Conservation (phyloP, 2,113 vertebrate genomes). For the Motacilla alba region DNA sequence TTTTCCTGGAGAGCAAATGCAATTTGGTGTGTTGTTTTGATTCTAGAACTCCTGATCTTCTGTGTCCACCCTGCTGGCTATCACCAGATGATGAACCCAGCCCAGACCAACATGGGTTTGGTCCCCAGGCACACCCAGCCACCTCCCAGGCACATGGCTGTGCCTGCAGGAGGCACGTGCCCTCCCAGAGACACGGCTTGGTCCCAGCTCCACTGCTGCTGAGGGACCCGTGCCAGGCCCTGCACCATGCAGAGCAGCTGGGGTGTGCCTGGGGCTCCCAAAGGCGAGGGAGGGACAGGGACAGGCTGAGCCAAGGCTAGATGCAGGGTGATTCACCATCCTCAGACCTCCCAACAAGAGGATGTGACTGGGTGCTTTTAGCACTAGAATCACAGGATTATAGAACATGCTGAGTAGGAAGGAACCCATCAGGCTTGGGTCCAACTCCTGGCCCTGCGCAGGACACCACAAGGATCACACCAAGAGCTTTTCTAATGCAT, state of each 20-base stretch:
- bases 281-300: fast-evolving
- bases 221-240: neutral
- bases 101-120: neutral
- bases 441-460: neutral
- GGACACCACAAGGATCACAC: neutral
- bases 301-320: neutral
- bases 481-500: neutral
- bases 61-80: neutral
- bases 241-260: neutral
- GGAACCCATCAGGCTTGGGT: neutral
- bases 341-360: neutral
- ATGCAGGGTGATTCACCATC: neutral
- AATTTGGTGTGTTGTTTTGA: neutral
- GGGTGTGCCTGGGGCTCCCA: neutral
- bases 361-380: neutral
- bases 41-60: neutral
- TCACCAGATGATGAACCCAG: neutral
- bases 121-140: neutral
- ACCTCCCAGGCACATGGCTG: neutral
- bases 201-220: neutral
- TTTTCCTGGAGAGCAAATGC: neutral
- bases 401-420: neutral
- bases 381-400: neutral
- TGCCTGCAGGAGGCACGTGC: fast-evolving
- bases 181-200: fast-evolving